Conservation (phyloP, 2,113 vertebrate genomes). For the Erpornis zantholeuca region DNA sequence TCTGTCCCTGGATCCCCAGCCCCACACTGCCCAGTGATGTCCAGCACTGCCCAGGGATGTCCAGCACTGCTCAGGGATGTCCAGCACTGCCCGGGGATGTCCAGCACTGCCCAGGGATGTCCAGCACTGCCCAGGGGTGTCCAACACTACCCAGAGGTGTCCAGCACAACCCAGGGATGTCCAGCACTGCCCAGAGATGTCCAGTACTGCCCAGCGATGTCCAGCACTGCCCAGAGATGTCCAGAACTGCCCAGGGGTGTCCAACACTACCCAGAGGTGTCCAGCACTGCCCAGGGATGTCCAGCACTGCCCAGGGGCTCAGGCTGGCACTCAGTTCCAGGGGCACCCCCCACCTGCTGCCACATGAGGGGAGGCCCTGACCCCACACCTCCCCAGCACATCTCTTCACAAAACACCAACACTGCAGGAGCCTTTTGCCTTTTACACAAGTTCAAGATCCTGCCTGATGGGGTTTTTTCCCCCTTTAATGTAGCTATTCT, state of each 20-base stretch:
- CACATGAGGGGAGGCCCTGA: rapidly evolving
- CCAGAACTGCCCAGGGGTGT: background rate
- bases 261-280: background rate
- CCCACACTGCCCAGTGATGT: no score
- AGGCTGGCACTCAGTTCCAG: background rate
- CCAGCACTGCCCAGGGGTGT: no score
- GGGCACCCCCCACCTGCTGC: rapidly evolving
- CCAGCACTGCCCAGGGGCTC: background rate
- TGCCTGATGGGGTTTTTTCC: no score
- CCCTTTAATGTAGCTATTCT: background rate
- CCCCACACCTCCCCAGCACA: rapidly evolving
- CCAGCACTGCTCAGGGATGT: no score
- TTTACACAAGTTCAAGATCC: background rate
- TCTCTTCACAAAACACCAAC: background rate
- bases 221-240: no score
- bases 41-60: background rate
- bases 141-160: background rate
- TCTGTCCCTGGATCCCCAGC: no score
- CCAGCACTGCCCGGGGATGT: no score
- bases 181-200: background rate
- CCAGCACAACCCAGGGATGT: no score
- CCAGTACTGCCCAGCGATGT: no score
- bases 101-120: background rate
- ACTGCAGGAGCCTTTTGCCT: background rate
- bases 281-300: no score